These are phyloP conservation scores for Hipparchia semele DNA, from an alignment of 2,888 invertebrate species.

Conservation along the genomic window DNA sequence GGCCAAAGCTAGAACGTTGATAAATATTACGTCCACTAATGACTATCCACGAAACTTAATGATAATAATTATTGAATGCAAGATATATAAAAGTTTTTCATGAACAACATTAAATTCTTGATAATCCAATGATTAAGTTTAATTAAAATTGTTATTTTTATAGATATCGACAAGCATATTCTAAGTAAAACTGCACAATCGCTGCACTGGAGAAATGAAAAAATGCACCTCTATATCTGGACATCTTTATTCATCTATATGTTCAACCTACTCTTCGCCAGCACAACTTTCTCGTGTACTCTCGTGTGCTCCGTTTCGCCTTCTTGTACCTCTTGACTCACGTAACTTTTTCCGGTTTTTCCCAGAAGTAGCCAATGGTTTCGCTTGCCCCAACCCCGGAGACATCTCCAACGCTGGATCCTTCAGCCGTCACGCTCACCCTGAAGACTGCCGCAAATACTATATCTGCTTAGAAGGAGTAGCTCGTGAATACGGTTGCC, in stretches of 20 bases:
- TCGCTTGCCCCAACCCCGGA: constrained; percentile 92
- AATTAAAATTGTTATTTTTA: neutral
- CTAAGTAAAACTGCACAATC: neutral
- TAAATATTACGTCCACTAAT: no score
- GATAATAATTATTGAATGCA: no score
- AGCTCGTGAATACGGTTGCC: constrained; percentile 97
- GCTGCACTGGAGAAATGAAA: neutral
- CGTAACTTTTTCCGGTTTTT: constrained; percentile 39
- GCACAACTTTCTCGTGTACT: constrained; percentile 13
- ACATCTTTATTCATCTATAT: constrained; percentile 9
- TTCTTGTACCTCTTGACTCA: constrained; percentile 56
- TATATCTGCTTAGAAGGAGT: constrained; percentile 96
- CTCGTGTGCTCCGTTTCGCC: constrained; percentile 49
- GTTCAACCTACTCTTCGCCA: constrained; percentile 13
- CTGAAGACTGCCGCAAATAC: constrained; percentile 97
- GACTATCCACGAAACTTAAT: no score
- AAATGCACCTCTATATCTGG: constrained; percentile 10
- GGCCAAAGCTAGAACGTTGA: no score
- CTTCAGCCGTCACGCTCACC: constrained; percentile 97
- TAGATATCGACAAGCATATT: neutral
- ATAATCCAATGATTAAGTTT: no score
- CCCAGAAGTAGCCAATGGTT: constrained; percentile 95
- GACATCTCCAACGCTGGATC: constrained; percentile 92
- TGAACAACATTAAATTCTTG: no score
- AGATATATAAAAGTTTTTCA: no score